Conservation (phyloP, 2,888 invertebrate species). For the Caenorhabditis auriculariae region DNA sequence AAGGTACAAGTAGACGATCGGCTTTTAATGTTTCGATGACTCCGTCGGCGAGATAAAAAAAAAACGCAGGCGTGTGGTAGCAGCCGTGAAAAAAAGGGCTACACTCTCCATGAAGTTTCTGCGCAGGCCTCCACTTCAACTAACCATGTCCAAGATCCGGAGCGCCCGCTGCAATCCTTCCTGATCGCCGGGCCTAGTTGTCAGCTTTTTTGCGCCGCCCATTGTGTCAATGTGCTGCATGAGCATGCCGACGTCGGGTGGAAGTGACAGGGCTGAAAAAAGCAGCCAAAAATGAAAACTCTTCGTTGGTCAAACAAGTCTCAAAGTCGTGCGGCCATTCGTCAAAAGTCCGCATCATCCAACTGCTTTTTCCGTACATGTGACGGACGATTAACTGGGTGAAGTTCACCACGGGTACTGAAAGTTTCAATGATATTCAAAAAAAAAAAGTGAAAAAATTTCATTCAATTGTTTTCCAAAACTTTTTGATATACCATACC, state of each 20-base stretch:
- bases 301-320: slow-evolving; percentile 3
- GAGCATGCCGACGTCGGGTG: background rate
- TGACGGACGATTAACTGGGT: slow-evolving; percentile 41
- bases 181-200: background rate
- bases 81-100: background rate
- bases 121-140: background rate
- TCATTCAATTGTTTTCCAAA: too few relatives aligned
- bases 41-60: background rate
- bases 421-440: too few relatives aligned
- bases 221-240: background rate
- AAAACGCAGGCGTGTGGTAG: background rate
- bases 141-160: slow-evolving; percentile 11
- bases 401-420: too few relatives aligned
- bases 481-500: too few relatives aligned
- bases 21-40: too few relatives aligned
- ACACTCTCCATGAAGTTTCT: background rate
- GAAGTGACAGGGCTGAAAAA: slow-evolving; percentile 1
- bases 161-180: slow-evolving; percentile 7
- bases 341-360: slow-evolving; percentile 39
- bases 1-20: background rate
- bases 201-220: background rate
- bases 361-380: slow-evolving; percentile 36
- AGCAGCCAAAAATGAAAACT: background rate
- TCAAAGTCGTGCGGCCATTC: slow-evolving; percentile 37
- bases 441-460: too few relatives aligned